Evolutionary conservation across 2,113 vertebrate genomes (phyloP), one percentile per base, ranked within the genome.

Genomic region (Dipodomys merriami): DNA sequence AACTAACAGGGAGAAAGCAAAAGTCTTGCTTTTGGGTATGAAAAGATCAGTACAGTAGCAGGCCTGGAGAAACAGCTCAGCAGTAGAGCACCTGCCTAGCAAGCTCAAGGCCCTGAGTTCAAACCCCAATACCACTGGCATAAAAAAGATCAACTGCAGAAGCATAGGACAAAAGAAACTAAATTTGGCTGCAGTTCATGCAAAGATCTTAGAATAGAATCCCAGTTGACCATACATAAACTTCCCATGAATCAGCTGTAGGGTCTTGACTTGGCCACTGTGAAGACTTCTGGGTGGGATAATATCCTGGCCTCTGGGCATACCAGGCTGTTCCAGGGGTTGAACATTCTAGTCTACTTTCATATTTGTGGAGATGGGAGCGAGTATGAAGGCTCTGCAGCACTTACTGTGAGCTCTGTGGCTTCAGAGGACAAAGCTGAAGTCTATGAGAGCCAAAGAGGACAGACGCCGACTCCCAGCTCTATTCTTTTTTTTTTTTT

Each of bases 381-480:
- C 86, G 64, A 27, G n/a, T 27, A 30, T 77, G 20, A 29, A 86
- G 80, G 64, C 72, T 88, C 89, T 29, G 1, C 67, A 90, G 78
- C 65, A 79, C n/a, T 19, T 88, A 4, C 46, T 39, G 1, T 65
- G 82, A 44, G 15, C 7, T 49, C 74, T 87, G 35, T 10, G 89
- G 33, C 82, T 90, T 93, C 39, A 74, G 64, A 91, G 16, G 68
- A 69, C 22, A 93, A 81, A 86, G 86, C 33, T 65, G 29, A 62
- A 25, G 29, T 46, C 53, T 60, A 39, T 8, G 16, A 83, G 80
- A 91, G 64, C 46, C 73, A 68, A 7, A 68, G n/a, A n/a, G 76
- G 18, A 15, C 53, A 77, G 57, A 44, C 35, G 8, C 20, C n/a
- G 81, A 29, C 44, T 78, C 62, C 20, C 35, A 86, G n/a, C 44